Evolutionary conservation across 2,113 vertebrate species (phyloP).

Genomic region (Tragelaphus scriptus): DNA sequence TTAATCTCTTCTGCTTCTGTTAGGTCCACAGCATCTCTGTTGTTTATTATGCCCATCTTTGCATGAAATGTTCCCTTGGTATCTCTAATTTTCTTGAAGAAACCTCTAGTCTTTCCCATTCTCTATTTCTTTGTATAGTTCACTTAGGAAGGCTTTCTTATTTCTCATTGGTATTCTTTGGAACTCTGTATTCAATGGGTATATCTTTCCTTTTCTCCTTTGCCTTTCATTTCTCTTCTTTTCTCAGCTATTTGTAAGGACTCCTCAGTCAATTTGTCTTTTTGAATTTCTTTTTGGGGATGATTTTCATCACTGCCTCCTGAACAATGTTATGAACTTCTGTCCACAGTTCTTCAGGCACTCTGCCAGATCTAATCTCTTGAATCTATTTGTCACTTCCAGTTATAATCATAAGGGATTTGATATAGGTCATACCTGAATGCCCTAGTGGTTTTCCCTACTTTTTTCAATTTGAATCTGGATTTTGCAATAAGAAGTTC

Average conservation of each 20-base stretch:
- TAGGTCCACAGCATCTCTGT: neutral
- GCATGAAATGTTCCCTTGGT: neutral
- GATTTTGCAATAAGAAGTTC: neutral
- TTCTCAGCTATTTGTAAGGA: neutral
- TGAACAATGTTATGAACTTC: neutral
- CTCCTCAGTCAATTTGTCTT: neutral
- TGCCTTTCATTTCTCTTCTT: neutral
- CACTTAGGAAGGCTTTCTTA: neutral
- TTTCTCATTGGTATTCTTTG: neutral
- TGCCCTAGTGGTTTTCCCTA: neutral
- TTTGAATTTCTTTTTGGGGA: neutral
- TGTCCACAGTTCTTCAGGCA: neutral
- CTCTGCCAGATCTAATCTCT: neutral
- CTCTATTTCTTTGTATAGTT: neutral
- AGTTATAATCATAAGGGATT: neutral
- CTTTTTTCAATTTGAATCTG: neutral
- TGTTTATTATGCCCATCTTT: neutral
- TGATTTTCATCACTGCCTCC: neutral
- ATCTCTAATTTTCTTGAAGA: neutral
- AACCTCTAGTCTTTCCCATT: neutral
- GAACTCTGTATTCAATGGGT: neutral
- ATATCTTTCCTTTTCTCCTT: neutral
- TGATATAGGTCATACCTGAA: neutral
- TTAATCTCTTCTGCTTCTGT: neutral
- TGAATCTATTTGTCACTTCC: neutral